Base-by-base conservation (phyloP, 2,113 vertebrate genomes). In the Tursiops truncatus region DNA sequence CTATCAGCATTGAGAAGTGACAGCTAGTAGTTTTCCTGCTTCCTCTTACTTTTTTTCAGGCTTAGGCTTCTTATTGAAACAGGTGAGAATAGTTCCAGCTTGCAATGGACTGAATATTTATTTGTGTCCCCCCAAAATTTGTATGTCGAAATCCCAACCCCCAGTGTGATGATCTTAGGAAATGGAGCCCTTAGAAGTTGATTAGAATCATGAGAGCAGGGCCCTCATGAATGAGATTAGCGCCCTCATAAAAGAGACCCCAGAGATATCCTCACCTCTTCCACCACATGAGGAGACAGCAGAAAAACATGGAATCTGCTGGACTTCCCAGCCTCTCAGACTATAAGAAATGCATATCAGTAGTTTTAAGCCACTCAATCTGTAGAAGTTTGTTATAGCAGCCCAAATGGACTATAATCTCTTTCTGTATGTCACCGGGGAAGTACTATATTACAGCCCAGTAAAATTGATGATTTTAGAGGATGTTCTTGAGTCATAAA, bases 401-500 rank as follows among this genome's bases (percentile, higher is more conserved):
- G 1, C 6, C 71, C 28, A 9, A 28, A 41, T n/a, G n/a, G 41
- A 56, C 28, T 44, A 9, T 31, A 87, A 21, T 20, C 47, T 95
- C 18, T 85, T 17, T 94, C 8, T 2, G 1, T 63, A 26, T 90
- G 20, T 63, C 63, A 21, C 25, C 13, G 36, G 17, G 33, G 58
- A 65, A 68, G 47, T 31, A 77, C 33, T 86, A 10, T 63, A 79
- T 68, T 58, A 63, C 23, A 86, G 5, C 2, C 25, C 41, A 82
- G 73, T 53, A 74, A 62, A 38, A 6, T 7, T 79, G 38, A 53
- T 95, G 44, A 81, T 47, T 71, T 73, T 93, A 50, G 88, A 97
- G 68, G n/a, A 86, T 92, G 44, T 41, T 26, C 21, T 44, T 85
- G 60, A 86, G 9, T 47, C 71, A 85, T 85, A 89, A 90, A 74